Conservation (phyloP, 2,888 invertebrate species). For the Drosophila prostipennis region DNA sequence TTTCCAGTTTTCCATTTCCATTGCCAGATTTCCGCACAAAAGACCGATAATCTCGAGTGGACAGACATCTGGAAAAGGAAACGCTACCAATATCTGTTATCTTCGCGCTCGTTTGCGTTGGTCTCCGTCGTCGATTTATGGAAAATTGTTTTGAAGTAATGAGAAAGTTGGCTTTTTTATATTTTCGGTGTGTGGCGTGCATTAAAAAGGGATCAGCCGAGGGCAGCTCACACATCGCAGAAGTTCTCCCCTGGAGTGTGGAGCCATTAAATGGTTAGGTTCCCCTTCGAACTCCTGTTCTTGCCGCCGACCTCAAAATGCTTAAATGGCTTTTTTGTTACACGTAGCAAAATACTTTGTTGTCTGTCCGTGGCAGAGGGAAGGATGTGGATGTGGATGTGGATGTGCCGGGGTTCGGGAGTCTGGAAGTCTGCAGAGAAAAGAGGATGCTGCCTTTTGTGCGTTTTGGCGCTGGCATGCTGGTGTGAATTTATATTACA, state of each 20-base stretch:
- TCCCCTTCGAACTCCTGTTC: neutral
- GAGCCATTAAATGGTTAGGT: conserved; percentile 76
- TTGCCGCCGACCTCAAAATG: conserved; percentile 73
- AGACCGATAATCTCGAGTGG: conserved; percentile 15
- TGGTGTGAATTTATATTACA: conserved; percentile 80
- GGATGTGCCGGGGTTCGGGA: neutral
- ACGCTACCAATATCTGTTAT: conserved; percentile 41
- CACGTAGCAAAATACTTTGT: conserved; percentile 80
- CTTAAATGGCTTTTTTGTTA: conserved; percentile 81
- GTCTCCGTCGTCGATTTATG: conserved; percentile 73
- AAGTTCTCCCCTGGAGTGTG: conserved; percentile 46
- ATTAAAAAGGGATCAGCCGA: conserved; percentile 77
- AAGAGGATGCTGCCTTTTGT: conserved; percentile 48
- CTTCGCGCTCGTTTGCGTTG: neutral
- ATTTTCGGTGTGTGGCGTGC: conserved; percentile 54
- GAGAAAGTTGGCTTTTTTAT: conserved; percentile 59
- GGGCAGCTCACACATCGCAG: conserved; percentile 33
- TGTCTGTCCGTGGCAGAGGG: conserved; percentile 54
- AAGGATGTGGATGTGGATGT: neutral
- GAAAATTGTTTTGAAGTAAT: conserved; percentile 80
- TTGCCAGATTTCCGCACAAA: conserved; percentile 22
- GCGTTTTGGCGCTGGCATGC: conserved; percentile 66
- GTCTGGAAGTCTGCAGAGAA: conserved; percentile 1
- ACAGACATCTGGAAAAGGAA: conserved; percentile 18
- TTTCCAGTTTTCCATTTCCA: conserved; percentile 13